These are phyloP conservation scores for Fratercula arctica DNA, from an alignment of 2,797 vertebrate species.

Conservation along the genomic window DNA sequence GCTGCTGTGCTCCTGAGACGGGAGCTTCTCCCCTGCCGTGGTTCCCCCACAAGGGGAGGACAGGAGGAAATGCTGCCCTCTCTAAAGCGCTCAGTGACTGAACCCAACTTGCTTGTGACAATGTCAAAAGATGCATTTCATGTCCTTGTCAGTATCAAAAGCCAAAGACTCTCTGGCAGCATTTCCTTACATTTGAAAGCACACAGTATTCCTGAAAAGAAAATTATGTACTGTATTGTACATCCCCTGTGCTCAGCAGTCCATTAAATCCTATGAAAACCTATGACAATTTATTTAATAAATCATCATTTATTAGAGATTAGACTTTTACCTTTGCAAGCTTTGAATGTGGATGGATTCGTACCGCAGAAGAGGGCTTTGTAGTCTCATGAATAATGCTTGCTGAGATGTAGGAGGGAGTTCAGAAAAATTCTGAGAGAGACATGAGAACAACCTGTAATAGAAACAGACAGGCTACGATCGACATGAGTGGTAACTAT, in stretches of 20 bases:
- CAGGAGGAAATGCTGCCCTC: fast-evolving
- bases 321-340: background rate
- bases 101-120: background rate
- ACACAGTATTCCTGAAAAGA: background rate
- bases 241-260: background rate
- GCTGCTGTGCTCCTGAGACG: background rate
- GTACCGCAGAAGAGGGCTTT: background rate
- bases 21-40: background rate
- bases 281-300: background rate
- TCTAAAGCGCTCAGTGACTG: background rate
- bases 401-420: background rate
- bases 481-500: background rate
- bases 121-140: background rate
- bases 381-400: background rate
- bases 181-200: background rate
- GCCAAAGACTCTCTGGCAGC: background rate
- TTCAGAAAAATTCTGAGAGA: background rate
- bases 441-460: background rate
- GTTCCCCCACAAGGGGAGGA: too few relatives aligned
- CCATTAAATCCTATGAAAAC: background rate
- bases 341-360: background rate
- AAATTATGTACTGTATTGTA: background rate
- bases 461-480: background rate
- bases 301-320: background rate
- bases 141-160: background rate